Conservation (phyloP, 2,797 vertebrate species). For the Nyctalus aviator region DNA sequence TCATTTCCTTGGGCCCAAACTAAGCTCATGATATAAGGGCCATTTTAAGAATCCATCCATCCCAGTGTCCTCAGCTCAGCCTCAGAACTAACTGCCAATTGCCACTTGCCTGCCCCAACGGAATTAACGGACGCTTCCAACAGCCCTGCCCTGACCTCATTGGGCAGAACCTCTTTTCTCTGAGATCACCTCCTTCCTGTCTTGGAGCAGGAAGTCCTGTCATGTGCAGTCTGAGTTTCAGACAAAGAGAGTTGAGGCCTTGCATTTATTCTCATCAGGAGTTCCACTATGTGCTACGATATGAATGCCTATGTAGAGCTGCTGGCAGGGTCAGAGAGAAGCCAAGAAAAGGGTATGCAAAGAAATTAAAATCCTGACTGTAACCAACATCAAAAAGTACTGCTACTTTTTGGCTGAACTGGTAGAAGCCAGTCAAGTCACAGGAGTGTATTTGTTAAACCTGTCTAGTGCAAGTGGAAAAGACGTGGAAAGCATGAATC, state of each 20-base stretch:
- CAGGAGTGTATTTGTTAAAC: not conserved
- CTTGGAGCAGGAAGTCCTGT: not conserved
- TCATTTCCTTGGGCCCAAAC: not conserved
- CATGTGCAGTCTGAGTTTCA: not conserved
- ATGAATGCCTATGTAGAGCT: not conserved
- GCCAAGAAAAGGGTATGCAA: not conserved
- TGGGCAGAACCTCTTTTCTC: conserved; percentile 35
- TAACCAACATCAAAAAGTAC: not conserved
- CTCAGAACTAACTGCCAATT: conserved; percentile 61
- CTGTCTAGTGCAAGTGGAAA: not conserved
- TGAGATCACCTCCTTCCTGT: not conserved
- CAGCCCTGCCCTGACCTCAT: not conserved
- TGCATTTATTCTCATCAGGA: not conserved
- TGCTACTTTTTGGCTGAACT: not conserved
- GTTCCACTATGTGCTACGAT: not conserved
- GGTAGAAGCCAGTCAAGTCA: not conserved
- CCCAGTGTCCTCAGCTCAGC: conserved; percentile 60
- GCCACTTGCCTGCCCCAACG: conserved; percentile 34
- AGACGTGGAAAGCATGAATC: not conserved
- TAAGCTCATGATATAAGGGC: not conserved
- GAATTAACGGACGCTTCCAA: conserved; percentile 75
- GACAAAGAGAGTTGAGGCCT: not conserved
- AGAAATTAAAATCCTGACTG: not conserved
- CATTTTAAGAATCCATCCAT: conserved; percentile 3
- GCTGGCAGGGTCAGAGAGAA: not conserved